Evolutionary conservation across 1,140 invertebrate species (phyloP).

Genomic region (Drosophila arizonae): DNA sequence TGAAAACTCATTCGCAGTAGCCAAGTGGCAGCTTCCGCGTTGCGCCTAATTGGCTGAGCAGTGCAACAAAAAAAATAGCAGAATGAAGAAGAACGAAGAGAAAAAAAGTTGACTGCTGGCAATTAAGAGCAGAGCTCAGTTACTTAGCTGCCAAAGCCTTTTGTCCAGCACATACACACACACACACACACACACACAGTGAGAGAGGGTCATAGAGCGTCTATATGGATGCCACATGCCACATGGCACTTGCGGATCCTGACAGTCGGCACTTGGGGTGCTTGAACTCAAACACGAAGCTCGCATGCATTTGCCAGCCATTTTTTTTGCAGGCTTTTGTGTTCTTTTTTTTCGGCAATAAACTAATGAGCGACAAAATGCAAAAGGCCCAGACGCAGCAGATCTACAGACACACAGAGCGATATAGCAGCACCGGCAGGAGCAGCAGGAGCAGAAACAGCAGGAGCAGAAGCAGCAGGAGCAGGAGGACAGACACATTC

Average conservation of each 20-base stretch:
- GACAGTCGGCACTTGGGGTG: constrained; percentile 53
- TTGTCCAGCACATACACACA: constrained; percentile 14
- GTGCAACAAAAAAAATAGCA: constrained; percentile 31
- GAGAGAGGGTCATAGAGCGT: too few species aligned
- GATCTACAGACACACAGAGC: background rate
- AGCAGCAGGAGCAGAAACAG: background rate
- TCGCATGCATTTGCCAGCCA: constrained; percentile 42
- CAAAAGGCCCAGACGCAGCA: constrained; percentile 51
- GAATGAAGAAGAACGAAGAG: background rate
- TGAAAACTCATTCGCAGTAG: constrained; percentile 47
- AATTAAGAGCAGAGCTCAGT: constrained; percentile 58
- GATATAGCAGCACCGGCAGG: background rate
- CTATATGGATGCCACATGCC: background rate
- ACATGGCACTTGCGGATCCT: constrained; percentile 11
- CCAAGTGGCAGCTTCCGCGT: constrained; percentile 70
- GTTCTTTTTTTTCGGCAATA: constrained; percentile 73
- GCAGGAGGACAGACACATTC: constrained; percentile 26
- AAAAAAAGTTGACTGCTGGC: constrained; percentile 41
- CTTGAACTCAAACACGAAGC: constrained; percentile 63
- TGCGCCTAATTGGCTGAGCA: constrained; percentile 75
- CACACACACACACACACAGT: too few species aligned
- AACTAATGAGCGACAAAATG: constrained; percentile 81
- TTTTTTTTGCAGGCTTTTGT: constrained; percentile 29
- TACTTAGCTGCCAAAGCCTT: constrained; percentile 28
- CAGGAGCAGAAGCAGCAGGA: too few species aligned